Evolutionary conservation across 2,797 vertebrate genomes (phyloP).

Genomic region (Eleutherodactylus coqui): DNA sequence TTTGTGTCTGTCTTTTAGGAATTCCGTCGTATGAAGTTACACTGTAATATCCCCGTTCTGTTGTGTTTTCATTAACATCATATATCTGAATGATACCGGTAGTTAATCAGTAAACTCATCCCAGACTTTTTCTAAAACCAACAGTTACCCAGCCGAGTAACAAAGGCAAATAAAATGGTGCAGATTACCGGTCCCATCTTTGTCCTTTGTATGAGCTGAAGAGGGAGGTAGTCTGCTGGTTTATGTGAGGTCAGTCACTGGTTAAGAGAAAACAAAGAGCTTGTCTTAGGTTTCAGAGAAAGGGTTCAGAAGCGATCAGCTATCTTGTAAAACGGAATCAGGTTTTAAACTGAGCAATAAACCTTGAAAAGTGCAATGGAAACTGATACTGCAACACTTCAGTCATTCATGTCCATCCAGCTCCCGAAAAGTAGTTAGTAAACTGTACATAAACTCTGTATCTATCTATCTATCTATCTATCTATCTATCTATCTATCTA

Average conservation of each 20-base stretch:
- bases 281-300: slow-evolving; percentile 55
- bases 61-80: not conserved
- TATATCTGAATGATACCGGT: not conserved
- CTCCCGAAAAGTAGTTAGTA: slow-evolving; percentile 28
- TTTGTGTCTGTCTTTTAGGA: not conserved
- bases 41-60: not conserved
- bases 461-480: not conserved
- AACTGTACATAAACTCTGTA: slow-evolving; percentile 15
- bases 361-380: slow-evolving; percentile 58
- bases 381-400: slow-evolving; percentile 55
- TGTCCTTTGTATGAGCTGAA: slow-evolving; percentile 22
- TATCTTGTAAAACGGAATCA: slow-evolving; percentile 63
- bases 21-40: not conserved
- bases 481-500: not conserved
- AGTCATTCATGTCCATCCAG: slow-evolving; percentile 41
- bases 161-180: not conserved
- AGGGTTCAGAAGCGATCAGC: slow-evolving; percentile 60
- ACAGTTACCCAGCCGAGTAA: not conserved
- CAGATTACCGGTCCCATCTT: slow-evolving; percentile 24
- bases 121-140: not conserved
- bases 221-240: slow-evolving; percentile 26
- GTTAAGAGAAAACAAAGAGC: slow-evolving; percentile 55
- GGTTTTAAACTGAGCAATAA: slow-evolving; percentile 62
- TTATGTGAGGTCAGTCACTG: slow-evolving; percentile 60
- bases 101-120: not conserved